phyloP scores from a whole-genome alignment of 2,888 invertebrate genomes.

The Ethmia dodecea region DNA sequence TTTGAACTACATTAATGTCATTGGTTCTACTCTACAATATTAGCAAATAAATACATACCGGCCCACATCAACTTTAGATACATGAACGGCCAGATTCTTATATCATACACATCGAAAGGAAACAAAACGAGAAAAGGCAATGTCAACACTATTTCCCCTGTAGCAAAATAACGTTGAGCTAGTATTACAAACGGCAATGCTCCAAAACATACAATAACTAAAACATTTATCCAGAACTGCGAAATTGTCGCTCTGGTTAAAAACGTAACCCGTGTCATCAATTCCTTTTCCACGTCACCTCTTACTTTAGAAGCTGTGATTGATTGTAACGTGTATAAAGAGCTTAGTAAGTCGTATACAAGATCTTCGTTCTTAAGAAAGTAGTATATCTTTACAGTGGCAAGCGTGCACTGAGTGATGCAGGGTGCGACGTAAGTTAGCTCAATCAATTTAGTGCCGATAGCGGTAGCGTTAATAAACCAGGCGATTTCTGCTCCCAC shows the following conservation, averaged over 20 bases:
- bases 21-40: too few species aligned
- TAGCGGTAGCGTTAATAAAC: conserved; percentile 20
- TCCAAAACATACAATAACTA: conserved; percentile 25
- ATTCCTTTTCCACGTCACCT: conserved; percentile 10
- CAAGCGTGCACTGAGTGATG: conserved; percentile 29
- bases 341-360: conserved; percentile 26
- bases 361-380: conserved; percentile 25
- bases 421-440: conserved; percentile 36
- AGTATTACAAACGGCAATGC: conserved; percentile 26
- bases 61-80: conserved; percentile 34
- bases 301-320: conserved; percentile 2
- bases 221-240: conserved; percentile 12
- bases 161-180: conserved; percentile 25
- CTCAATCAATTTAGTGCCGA: conserved; percentile 24
- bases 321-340: conserved; percentile 20
- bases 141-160: conserved; percentile 29
- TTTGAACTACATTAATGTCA: too few species aligned
- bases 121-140: conserved; percentile 38
- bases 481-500: conserved; percentile 24
- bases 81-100: conserved; percentile 30
- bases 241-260: conserved; percentile 21
- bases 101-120: conserved; percentile 37
- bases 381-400: conserved; percentile 28
- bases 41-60: too few species aligned
- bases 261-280: conserved; percentile 19